These are phyloP conservation scores for Selenia dentaria DNA, from an alignment of 2,888 invertebrate species.

Conservation along the genomic window DNA sequence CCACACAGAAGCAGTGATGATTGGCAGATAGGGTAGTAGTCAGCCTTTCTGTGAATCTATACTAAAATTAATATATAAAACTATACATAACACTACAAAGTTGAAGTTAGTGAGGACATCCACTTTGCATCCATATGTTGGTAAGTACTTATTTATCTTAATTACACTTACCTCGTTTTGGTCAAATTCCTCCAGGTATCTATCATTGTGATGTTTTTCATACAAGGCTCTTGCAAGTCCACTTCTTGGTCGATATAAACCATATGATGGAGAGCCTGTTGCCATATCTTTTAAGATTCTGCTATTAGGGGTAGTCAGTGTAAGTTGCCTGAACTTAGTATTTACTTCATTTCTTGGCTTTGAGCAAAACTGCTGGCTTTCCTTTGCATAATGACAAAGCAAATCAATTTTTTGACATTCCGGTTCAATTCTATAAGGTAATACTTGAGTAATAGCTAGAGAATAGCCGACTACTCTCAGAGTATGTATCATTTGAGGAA, in stretches of 20 bases:
- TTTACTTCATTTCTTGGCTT: slow-evolving; percentile 44
- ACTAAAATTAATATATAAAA: no score
- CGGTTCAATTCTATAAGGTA: slow-evolving; percentile 36
- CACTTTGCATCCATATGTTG: no score
- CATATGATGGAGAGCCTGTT: slow-evolving; percentile 58
- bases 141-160: no score
- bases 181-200: slow-evolving; percentile 87
- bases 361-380: slow-evolving; percentile 49
- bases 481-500: slow-evolving; percentile 47
- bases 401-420: slow-evolving; percentile 50
- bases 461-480: slow-evolving; percentile 37
- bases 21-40: no score
- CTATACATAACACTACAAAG: no score
- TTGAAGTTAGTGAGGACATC: no score
- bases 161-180: slow-evolving; percentile 86
- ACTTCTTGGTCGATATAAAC: slow-evolving; percentile 87
- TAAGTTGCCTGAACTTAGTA: slow-evolving; percentile 32
- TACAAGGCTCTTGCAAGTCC: slow-evolving; percentile 89
- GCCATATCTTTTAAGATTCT: slow-evolving; percentile 54
- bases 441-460: slow-evolving; percentile 36
- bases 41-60: no score
- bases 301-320: slow-evolving; percentile 32
- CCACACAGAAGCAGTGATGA: no score
- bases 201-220: slow-evolving; percentile 89
- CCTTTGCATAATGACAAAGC: slow-evolving; percentile 62